These are phyloP conservation scores for Bagarius yarrelli DNA, from an alignment of 2,113 vertebrate genomes.

Conservation along the genomic window DNA sequence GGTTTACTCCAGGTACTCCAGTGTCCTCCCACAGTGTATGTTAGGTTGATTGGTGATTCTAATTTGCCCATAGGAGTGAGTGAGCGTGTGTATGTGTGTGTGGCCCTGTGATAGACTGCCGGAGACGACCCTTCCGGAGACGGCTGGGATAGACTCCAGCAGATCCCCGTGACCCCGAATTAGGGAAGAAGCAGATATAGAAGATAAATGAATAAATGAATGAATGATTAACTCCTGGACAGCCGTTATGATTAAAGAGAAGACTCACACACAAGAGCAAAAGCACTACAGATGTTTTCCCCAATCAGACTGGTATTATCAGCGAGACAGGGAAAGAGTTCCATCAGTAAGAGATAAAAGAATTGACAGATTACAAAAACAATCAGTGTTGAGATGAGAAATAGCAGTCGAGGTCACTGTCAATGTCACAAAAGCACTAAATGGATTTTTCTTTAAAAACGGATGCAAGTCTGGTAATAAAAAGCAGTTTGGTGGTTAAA, in stretches of 20 bases:
- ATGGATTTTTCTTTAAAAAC: constrained; percentile 36
- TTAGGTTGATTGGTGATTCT: no score
- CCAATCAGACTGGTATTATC: constrained; percentile 41
- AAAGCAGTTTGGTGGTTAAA: constrained; percentile 10
- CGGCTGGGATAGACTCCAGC: no score
- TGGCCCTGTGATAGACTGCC: no score
- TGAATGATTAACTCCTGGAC: no score
- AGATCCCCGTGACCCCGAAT: no score
- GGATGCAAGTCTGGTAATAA: constrained; percentile 1
- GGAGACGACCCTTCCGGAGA: no score
- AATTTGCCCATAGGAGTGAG: no score
- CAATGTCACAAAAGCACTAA: constrained; percentile 26
- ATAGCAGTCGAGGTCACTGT: constrained; percentile 22
- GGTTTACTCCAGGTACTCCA: no score
- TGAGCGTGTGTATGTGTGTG: no score
- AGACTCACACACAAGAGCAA: constrained; percentile 7
- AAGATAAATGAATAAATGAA: no score
- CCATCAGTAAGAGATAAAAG: constrained; percentile 32
- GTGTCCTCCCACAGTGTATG: no score
- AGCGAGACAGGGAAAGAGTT: background rate
- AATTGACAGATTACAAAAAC: constrained; percentile 16
- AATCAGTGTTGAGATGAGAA: constrained; percentile 29
- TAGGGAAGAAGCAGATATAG: no score
- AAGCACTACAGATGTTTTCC: constrained; percentile 25
- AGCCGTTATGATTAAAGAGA: constrained; percentile 9